A percentile compares a stretch with the other conserved stretches of the same genome.
Conservation (phyloP, 2,888 invertebrate species). For the Andrena trimmerana region DNA sequence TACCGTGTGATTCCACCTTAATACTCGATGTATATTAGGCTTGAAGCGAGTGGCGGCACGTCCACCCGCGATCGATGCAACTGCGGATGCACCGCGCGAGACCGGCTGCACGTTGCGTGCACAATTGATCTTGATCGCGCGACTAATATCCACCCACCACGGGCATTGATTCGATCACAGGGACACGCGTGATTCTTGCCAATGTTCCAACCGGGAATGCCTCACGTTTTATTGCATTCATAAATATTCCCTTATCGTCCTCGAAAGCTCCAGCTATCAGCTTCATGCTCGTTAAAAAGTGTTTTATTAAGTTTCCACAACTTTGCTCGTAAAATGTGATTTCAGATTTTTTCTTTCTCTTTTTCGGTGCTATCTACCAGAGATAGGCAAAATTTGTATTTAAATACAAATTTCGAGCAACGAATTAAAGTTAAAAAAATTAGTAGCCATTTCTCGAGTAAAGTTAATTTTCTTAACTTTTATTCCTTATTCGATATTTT, state of each 20-base stretch:
- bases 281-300: not conserved
- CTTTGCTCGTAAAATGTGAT: too few relatives aligned
- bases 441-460: too few relatives aligned
- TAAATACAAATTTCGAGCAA: too few relatives aligned
- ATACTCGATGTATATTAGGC: slow-evolving; percentile 79
- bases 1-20: not conserved
- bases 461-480: too few relatives aligned
- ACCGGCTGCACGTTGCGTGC: slow-evolving; percentile 19
- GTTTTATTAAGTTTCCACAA: too few relatives aligned
- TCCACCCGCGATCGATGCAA: slow-evolving; percentile 66
- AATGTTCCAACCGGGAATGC: not conserved
- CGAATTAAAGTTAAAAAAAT: too few relatives aligned
- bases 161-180: slow-evolving; percentile 10
- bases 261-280: not conserved
- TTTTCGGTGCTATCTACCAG: too few relatives aligned
- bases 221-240: not conserved
- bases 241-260: not conserved
- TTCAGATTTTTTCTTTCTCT: too few relatives aligned
- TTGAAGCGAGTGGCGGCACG: slow-evolving; percentile 67
- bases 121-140: not conserved
- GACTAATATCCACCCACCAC: not conserved
- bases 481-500: too few relatives aligned
- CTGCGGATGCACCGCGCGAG: slow-evolving; percentile 30
- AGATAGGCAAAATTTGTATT: too few relatives aligned
- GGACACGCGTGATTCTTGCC: not conserved